These are phyloP conservation scores for Caenorhabditis panamensis DNA, from an alignment of 2,888 invertebrate genomes.

Conservation along the genomic window DNA sequence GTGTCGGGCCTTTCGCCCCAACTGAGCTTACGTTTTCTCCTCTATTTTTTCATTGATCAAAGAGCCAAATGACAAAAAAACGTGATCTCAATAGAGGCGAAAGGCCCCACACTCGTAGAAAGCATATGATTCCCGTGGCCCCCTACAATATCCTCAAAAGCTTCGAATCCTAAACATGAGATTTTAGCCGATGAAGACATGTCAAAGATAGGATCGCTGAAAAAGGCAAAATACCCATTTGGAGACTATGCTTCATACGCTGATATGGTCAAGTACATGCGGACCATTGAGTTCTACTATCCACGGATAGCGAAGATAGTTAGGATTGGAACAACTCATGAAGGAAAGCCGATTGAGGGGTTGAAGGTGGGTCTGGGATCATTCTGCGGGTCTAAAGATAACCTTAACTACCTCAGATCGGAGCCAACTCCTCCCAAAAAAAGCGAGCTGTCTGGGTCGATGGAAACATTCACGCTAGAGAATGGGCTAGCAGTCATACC, in stretches of 20 bases:
- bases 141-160: no score
- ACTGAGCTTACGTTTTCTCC: neutral
- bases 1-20: no score
- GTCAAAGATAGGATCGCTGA: conserved; percentile 67
- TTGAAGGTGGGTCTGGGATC: conserved; percentile 70
- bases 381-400: neutral
- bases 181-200: conserved; percentile 68
- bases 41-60: no score
- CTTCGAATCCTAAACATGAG: no score
- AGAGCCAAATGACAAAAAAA: no score
- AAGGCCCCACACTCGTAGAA: no score
- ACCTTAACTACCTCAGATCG: conserved; percentile 26
- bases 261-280: conserved; percentile 78
- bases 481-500: conserved; percentile 81
- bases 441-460: conserved; percentile 81
- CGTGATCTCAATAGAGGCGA: no score
- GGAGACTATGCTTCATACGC: conserved; percentile 78
- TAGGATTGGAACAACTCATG: conserved; percentile 78
- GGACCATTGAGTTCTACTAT: conserved; percentile 79
- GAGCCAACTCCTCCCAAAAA: conserved; percentile 62
- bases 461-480: conserved; percentile 81
- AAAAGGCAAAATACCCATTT: conserved; percentile 75
- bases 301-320: conserved; percentile 77
- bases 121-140: no score
- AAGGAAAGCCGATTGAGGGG: conserved; percentile 80